Base-by-base conservation (phyloP, 2,113 vertebrate genomes). In the Acanthochromis polyacanthus region DNA sequence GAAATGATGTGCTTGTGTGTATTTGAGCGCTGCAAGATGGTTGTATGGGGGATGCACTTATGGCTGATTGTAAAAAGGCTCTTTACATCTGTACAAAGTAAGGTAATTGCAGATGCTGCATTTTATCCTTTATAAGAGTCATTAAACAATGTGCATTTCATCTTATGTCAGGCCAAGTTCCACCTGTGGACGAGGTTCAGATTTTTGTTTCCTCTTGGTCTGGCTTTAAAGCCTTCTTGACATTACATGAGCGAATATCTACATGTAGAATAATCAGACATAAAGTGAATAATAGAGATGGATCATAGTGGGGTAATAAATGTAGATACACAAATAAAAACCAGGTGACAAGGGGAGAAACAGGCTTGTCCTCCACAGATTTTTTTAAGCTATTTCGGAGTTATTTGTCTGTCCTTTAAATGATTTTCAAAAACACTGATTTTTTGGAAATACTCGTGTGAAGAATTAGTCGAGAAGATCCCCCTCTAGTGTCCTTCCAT, bases 111-210 rank as follows among this genome's bases (percentile, higher is more conserved):
- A 81, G 55, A 74, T 74, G 65, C 71, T 81, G 78, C 75, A 5
- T 58, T 78, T 50, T 78, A 76, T 83, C 75, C 82, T n/a, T 75
- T 75, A 30, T 62, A n/a, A 73, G 73, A 78, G 70, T 86, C 76
- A 59, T 83, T 88, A 81, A 72, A 91, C 89, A 86, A 88, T 55
- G 25, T 20, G n/a, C 36, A 65, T 56, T 71, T 91, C 58, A 65
- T 83, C 77, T 86, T 62, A 88, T 72, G 65, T 82, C 32, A 46
- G 63, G 77, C 82, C 88, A 89, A 64, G 11, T 82, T 87, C 51
- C 71, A 71, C 81, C 81, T 84, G 72, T 68, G 62, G 71, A 81
- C 64, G 53, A 25, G 75, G 51, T 75, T n/a, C 61, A 75, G 68
- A 83, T 55, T 89, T 68, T 81, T 72, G 32, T 80, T 80, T 72